Percentiles rank a stretch among this genome's conserved stretches.
Evolutionary conservation across 2,797 vertebrate genomes (phyloP).

Genomic region (Eidolon dupreanum): DNA sequence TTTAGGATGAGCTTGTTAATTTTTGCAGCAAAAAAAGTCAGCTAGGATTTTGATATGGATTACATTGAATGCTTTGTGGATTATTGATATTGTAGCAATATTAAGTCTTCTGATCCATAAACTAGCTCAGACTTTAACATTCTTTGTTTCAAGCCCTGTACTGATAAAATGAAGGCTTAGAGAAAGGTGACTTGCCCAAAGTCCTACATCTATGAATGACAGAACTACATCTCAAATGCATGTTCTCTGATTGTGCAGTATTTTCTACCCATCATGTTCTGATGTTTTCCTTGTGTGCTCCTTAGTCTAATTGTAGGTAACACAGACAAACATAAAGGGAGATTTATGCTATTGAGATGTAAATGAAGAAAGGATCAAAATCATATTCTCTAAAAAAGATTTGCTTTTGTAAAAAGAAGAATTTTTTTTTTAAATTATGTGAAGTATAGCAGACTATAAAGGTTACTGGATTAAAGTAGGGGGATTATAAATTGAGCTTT

Average conservation of each 20-base stretch:
- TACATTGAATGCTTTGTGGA: neutral
- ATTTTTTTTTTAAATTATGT: neutral
- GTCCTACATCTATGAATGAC: neutral
- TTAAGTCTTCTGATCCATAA: neutral
- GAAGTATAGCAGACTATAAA: neutral
- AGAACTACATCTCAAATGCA: neutral
- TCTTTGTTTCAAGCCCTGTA: slow-evolving; percentile 3
- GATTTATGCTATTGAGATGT: neutral
- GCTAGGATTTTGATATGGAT: neutral
- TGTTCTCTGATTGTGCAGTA: neutral
- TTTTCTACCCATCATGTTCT: slow-evolving; percentile 14
- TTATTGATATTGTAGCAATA: neutral
- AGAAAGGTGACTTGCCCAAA: neutral
- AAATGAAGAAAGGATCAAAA: neutral
- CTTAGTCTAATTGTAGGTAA: neutral
- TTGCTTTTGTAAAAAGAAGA: neutral
- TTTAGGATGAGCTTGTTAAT: slow-evolving; percentile 3
- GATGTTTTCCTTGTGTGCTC: neutral
- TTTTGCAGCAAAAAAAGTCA: neutral
- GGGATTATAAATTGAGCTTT: slow-evolving; percentile 33
- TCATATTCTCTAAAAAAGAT: neutral
- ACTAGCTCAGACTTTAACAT: neutral
- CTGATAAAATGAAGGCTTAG: neutral
- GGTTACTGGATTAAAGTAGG: slow-evolving; percentile 35
- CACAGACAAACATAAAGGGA: neutral